These are phyloP conservation scores for Eulemur rufifrons DNA, from an alignment of 2,113 vertebrate genomes.

Conservation along the genomic window DNA sequence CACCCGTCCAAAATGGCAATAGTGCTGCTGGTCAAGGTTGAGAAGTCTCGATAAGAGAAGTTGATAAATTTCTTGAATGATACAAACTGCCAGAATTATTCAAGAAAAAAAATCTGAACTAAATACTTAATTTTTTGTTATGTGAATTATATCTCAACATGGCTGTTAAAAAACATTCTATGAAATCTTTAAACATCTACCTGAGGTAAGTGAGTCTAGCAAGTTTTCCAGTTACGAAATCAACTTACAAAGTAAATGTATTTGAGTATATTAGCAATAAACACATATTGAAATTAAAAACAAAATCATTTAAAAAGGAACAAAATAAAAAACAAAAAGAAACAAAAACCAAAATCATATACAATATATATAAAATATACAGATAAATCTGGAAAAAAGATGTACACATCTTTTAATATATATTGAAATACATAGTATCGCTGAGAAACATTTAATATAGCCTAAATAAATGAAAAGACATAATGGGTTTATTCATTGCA, in stretches of 20 bases:
- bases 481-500: background rate
- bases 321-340: no score
- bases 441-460: background rate
- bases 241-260: background rate
- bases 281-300: background rate
- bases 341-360: background rate
- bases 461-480: background rate
- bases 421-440: background rate
- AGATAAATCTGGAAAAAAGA: background rate
- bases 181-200: background rate
- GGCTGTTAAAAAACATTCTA: background rate
- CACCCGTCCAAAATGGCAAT: background rate
- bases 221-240: background rate
- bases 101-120: background rate
- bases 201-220: background rate
- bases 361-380: background rate
- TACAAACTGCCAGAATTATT: background rate
- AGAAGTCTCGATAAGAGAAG: background rate
- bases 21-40: background rate
- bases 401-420: no score
- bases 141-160: background rate
- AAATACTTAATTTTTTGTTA: background rate
- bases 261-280: background rate
- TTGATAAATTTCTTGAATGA: background rate
- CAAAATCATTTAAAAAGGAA: background rate